Conservation (phyloP, 2,113 vertebrate genomes). For the Halichoerus grypus region DNA sequence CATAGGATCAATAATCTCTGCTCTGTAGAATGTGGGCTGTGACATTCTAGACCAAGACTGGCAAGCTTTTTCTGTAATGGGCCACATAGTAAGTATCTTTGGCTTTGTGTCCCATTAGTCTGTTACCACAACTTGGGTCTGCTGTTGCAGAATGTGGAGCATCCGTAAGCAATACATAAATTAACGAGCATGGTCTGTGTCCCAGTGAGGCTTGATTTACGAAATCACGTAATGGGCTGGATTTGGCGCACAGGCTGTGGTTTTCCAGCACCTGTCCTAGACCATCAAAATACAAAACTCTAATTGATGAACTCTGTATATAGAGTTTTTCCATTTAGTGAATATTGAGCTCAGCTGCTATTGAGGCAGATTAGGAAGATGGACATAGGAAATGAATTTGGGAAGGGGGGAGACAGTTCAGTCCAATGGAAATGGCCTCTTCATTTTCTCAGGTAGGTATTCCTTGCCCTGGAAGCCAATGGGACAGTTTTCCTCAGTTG, state of each 20-base stretch:
- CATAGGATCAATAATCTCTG: background rate
- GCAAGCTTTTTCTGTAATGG: background rate
- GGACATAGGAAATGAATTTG: background rate
- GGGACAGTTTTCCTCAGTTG: background rate
- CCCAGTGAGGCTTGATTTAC: constrained; percentile 24
- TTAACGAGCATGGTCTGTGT: background rate
- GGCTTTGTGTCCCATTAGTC: background rate
- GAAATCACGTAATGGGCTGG: background rate
- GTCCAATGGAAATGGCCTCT: background rate
- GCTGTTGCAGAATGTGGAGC: background rate
- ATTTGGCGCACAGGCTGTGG: background rate
- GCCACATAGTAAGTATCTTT: background rate
- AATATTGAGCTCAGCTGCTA: background rate
- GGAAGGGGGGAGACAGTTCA: background rate
- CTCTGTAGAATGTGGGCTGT: background rate
- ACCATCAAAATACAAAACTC: background rate
- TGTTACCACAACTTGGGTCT: background rate
- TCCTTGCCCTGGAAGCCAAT: background rate
- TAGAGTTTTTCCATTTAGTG: background rate
- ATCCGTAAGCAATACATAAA: background rate
- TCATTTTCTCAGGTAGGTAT: constrained; percentile 11
- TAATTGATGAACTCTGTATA: background rate
- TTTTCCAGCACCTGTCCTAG: background rate
- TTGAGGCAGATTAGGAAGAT: background rate
- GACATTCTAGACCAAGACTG: background rate